Percentiles rank a stretch among this genome's conserved stretches.
phyloP scores from a whole-genome alignment of 2,888 invertebrate species.

The Rotaria sp. region DNA sequence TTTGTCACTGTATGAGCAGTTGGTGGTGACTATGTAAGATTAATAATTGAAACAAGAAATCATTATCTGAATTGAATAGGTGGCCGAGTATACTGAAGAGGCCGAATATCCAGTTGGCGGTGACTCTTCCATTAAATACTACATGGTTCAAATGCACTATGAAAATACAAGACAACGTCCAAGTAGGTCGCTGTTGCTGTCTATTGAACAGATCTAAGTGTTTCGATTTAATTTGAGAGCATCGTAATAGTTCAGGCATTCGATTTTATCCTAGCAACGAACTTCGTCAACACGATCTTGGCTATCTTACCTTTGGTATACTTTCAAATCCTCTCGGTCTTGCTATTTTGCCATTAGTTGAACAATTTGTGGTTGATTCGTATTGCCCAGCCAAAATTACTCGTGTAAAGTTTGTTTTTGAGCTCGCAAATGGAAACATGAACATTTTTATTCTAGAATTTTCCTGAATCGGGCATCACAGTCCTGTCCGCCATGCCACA shows the following conservation, averaged over 20 bases:
- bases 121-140: slow-evolving; percentile 30
- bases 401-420: too few relatives aligned
- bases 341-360: slow-evolving; percentile 30
- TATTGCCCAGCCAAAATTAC: too few relatives aligned
- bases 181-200: too few relatives aligned
- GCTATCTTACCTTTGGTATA: slow-evolving; percentile 31
- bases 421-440: too few relatives aligned
- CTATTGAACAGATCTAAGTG: not conserved
- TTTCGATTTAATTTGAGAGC: not conserved
- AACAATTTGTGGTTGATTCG: not conserved
- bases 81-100: not conserved
- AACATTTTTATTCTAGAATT: too few relatives aligned
- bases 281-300: slow-evolving; percentile 30
- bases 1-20: slow-evolving; percentile 34
- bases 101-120: slow-evolving; percentile 33
- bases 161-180: slow-evolving; percentile 15
- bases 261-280: slow-evolving; percentile 29
- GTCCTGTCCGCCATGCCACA: slow-evolving; percentile 22
- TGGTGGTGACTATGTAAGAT: slow-evolving; percentile 26
- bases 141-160: slow-evolving; percentile 34
- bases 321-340: slow-evolving; percentile 13
- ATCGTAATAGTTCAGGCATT: not conserved
- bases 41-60: too few relatives aligned
- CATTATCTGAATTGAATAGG: not conserved
- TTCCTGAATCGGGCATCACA: not conserved